A percentile compares a stretch with the other conserved stretches of the same genome.
Evolutionary conservation across 2,888 invertebrate genomes (phyloP).

Genomic region (Omphaloscelis lunosa): DNA sequence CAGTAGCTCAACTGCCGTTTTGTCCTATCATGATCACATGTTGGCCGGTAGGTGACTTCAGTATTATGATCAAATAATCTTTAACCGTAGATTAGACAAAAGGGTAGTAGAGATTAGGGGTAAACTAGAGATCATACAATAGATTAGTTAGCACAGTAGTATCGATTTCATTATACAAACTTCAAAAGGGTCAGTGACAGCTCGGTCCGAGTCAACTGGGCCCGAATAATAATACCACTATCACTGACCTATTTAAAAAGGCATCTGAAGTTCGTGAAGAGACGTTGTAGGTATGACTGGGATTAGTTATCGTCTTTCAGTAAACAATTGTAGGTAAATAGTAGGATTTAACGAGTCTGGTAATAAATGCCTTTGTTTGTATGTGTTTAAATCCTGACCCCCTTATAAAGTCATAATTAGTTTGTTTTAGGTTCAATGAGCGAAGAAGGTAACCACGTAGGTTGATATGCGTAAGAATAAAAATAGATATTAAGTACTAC

Average conservation of each 20-base stretch:
- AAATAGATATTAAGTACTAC: not conserved
- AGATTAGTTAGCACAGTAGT: not conserved
- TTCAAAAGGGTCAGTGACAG: too few species aligned
- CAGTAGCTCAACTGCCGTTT: too few species aligned
- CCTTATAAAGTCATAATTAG: slow-evolving; percentile 16
- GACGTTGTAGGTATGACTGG: not conserved
- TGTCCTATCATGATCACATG: too few species aligned
- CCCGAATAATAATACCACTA: too few species aligned
- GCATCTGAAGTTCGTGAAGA: not conserved
- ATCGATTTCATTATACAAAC: not conserved
- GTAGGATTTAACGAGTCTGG: slow-evolving; percentile 4
- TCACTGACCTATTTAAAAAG: not conserved
- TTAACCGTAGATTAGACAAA: too few species aligned
- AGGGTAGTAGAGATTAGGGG: too few species aligned
- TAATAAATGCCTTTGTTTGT: slow-evolving; percentile 3
- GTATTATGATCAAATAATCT: too few species aligned
- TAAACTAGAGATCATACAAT: too few species aligned
- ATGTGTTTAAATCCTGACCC: not conserved
- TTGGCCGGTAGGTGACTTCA: too few species aligned
- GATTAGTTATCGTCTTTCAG: slow-evolving; percentile 6
- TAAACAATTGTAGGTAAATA: slow-evolving; percentile 4
- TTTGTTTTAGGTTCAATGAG: slow-evolving; percentile 17
- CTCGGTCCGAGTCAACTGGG: too few species aligned
- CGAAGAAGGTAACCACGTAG: slow-evolving; percentile 13
- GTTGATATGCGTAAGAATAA: not conserved